Percentiles rank a stretch among this genome's conserved stretches.
Evolutionary conservation across 2,888 invertebrate species (phyloP).

Genomic region (Meghimatium bilineatum): DNA sequence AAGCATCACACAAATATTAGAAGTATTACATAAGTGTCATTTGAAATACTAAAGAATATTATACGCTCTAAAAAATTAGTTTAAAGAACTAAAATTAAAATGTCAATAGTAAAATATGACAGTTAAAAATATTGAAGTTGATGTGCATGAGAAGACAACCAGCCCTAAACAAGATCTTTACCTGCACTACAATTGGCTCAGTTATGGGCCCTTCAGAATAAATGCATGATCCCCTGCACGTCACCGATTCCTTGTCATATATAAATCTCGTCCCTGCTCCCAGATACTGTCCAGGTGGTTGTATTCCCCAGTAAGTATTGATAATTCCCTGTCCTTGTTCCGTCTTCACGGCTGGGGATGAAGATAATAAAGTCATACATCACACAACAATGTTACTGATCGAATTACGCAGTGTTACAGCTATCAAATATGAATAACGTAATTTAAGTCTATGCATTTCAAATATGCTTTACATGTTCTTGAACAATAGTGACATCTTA

Average conservation of each 20-base stretch:
- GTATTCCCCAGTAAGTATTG: slow-evolving; percentile 89
- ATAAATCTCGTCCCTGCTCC: slow-evolving; percentile 87
- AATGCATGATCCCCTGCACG: slow-evolving; percentile 83
- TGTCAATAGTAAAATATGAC: no score
- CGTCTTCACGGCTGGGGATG: slow-evolving; percentile 84
- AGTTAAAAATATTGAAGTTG: no score
- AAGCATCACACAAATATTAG: no score
- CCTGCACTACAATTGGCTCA: slow-evolving; percentile 88
- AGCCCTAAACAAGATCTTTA: slow-evolving; percentile 71
- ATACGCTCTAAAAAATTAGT: no score
- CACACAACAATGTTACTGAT: not conserved
- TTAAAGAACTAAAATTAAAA: no score
- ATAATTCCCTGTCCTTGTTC: slow-evolving; percentile 84
- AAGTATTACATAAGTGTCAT: no score
- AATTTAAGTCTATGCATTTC: no score
- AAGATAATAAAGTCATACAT: not conserved
- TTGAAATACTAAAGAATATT: no score
- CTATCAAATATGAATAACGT: no score
- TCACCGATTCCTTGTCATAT: slow-evolving; percentile 80
- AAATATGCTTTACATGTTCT: no score
- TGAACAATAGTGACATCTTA: no score
- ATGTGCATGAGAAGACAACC: not conserved
- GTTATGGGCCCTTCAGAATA: slow-evolving; percentile 87
- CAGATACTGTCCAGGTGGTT: slow-evolving; percentile 85
- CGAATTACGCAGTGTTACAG: not conserved